Base-by-base conservation (phyloP, 2,888 invertebrate genomes). In the Acronicta alni region DNA sequence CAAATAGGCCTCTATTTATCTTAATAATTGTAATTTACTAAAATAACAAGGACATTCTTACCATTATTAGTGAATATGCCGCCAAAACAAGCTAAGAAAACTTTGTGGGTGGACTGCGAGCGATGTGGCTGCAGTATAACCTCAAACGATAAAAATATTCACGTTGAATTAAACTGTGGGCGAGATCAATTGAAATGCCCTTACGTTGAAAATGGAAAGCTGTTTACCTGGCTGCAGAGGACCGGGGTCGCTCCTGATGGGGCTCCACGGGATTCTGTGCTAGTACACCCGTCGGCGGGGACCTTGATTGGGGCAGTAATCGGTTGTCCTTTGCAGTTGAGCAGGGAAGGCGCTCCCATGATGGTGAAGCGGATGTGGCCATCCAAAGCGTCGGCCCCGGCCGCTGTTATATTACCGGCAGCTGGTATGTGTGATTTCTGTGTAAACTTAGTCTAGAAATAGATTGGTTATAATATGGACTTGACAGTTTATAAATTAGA, bases 41-140 rank as follows among this genome's bases (percentile, higher is more conserved):
- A 4, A 12, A 37, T 3, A 43, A 51, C 12, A 72, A 60, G 18
- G 6, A 7, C 15, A 18, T 23, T 39, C n/a, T 32, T 53, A 14
- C 6, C 16, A 12, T 38, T 17, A 14, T 45, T 7, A 52, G 6
- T 30, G 53, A 64, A 58, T 14, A 89, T 87, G 86, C 83, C 93
- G 10, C 93, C 92, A 26, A 96, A 95, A 88, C 82, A 85, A 57
- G 89, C 87, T 54, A 96, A 95, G 81, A 94, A 93, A 61, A 91
- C 95, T 2, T 82, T 93, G 7, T 97, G 96, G 96, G 90, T 95
- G 17, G 94, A 95, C 53, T 97, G 97, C 81, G 96, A 96, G 42
- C 91, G 88, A 38, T 97, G 97, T 80, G 86, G 89, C 5, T 91
- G 93, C 45, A 93, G 86, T 66, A 83, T 97, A 80, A 86, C 94